Percentiles rank a stretch among this genome's conserved stretches.
These are phyloP conservation scores for Tragelaphus buxtoni DNA, from an alignment of 2,113 vertebrate species.

Conservation along the genomic window DNA sequence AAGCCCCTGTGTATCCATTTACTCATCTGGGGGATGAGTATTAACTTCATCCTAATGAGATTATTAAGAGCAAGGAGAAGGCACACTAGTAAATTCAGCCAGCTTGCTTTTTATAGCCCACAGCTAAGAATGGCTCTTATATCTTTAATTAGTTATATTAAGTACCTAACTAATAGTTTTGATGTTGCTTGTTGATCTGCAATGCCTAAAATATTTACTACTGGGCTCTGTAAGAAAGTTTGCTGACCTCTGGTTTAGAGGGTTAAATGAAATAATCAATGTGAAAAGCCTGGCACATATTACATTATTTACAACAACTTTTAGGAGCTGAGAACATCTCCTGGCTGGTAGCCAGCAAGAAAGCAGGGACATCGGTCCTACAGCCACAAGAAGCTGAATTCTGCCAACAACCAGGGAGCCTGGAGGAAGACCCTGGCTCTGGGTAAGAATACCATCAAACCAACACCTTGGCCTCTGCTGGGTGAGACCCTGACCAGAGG, in stretches of 20 bases:
- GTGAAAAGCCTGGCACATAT: not conserved
- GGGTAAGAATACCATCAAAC: not conserved
- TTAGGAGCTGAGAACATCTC: not conserved
- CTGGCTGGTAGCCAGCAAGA: not conserved
- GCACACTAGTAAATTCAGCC: not conserved
- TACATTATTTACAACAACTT: not conserved
- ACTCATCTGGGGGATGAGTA: not conserved
- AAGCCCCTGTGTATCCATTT: not conserved
- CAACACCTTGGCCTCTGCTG: accelerated
- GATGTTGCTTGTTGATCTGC: not conserved
- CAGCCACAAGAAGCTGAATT: not conserved
- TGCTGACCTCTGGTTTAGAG: not conserved
- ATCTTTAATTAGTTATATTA: not conserved
- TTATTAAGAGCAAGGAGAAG: not conserved
- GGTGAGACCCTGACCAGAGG: no score
- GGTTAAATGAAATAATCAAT: not conserved
- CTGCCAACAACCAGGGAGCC: not conserved
- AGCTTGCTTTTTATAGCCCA: not conserved
- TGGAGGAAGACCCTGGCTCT: not conserved
- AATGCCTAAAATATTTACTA: not conserved
- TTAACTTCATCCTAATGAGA: not conserved
- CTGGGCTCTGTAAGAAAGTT: not conserved
- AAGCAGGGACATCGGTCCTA: not conserved
- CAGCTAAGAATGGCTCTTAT: not conserved
- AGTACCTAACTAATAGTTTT: not conserved